Conservation (phyloP, 2,888 invertebrate genomes). For the Alloplasta piceator region DNA sequence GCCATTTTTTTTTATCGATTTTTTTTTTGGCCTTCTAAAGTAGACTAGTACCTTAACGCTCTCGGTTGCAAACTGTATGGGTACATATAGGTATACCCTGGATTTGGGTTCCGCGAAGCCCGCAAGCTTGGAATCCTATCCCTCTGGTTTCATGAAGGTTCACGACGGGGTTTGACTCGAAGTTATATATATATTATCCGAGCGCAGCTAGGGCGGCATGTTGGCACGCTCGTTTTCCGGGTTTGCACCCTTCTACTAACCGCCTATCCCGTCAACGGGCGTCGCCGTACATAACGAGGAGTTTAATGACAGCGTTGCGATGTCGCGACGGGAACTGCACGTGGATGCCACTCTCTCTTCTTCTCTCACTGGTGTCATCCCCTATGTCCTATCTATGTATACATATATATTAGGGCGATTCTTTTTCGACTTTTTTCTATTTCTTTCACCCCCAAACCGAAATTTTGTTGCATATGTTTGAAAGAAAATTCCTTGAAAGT, state of each 20-base stretch:
- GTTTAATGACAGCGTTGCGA: constrained; percentile 82
- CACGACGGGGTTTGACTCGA: constrained; percentile 35
- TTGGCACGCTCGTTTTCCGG: constrained; percentile 54
- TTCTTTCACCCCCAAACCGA: too few species aligned
- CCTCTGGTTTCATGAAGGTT: constrained; percentile 37
- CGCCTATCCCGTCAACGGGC: constrained; percentile 41
- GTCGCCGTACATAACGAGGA: constrained; percentile 77
- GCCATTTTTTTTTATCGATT: too few species aligned
- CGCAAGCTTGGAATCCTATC: neutral
- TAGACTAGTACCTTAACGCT: too few species aligned
- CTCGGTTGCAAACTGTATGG: neutral
- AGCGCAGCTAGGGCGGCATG: constrained; percentile 37
- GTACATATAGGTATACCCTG: neutral
- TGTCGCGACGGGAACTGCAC: constrained; percentile 71
- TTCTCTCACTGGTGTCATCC: too few species aligned
- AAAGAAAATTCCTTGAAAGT: too few species aligned
- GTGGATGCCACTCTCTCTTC: constrained; percentile 25
- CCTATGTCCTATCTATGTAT: too few species aligned
- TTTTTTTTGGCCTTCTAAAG: too few species aligned
- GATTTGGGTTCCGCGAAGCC: neutral
- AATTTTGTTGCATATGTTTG: too few species aligned
- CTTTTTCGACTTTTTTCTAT: too few species aligned
- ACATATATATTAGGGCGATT: too few species aligned
- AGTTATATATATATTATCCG: constrained; percentile 8
- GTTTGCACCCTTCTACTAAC: constrained; percentile 29